These are phyloP conservation scores for Cephalopterus ornatus DNA, from an alignment of 2,113 vertebrate genomes.

Conservation along the genomic window DNA sequence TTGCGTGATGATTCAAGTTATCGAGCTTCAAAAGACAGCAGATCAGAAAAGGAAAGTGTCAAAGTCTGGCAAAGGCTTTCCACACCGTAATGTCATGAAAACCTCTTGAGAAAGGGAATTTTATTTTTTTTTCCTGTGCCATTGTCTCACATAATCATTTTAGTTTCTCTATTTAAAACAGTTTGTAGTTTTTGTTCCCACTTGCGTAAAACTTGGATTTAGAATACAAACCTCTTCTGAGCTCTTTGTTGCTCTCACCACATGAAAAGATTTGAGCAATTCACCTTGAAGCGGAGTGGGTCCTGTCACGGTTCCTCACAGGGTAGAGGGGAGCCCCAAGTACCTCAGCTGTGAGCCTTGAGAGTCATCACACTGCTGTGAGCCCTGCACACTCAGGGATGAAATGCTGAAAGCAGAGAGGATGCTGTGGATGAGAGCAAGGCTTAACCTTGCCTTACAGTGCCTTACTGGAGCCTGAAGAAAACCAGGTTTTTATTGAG, in stretches of 20 bases:
- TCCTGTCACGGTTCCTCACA: neutral
- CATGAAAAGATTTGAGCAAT: neutral
- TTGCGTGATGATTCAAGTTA: neutral
- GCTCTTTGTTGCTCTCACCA: neutral
- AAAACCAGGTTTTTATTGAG: neutral
- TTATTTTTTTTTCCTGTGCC: neutral
- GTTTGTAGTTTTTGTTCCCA: neutral
- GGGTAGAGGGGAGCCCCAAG: neutral
- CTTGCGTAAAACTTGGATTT: neutral
- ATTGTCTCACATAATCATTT: neutral
- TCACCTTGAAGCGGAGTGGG: no score
- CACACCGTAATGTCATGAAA: neutral
- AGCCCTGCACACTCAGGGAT: rapidly evolving
- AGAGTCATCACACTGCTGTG: neutral
- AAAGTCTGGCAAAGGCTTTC: neutral
- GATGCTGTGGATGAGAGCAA: neutral
- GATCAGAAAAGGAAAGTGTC: neutral
- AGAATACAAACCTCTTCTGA: neutral
- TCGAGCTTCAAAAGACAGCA: neutral
- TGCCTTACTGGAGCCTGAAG: neutral
- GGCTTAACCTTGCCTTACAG: neutral
- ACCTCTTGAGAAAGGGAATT: neutral
- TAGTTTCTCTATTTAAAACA: neutral
- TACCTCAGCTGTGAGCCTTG: neutral
- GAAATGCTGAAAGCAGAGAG: neutral